Base-by-base conservation (phyloP, 2,113 vertebrate species). In the Tupaia tana region DNA sequence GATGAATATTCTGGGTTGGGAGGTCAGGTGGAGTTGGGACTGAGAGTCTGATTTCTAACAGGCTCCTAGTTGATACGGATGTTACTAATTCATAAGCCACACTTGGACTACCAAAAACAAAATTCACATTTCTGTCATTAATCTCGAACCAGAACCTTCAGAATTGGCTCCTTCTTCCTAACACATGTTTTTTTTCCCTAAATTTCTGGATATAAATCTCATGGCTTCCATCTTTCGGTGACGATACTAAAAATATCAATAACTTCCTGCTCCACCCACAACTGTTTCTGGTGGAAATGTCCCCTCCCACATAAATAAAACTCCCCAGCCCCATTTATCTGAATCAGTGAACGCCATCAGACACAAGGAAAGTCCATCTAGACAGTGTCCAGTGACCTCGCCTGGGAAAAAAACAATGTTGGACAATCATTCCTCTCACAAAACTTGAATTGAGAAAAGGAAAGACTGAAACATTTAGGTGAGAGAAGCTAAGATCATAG, bases 261-360 rank as follows among this genome's bases (percentile, higher is more conserved):
- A 59, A 70, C 58, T 84, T 86, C 64, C 69, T 63, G 71, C 20
- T 10, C 67, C 9, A 27, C 43, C 27, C n/a, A 85, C n/a, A 89
- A 88, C 43, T 95, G 52, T 52, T 93, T 87, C 91, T 67, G 31
- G 15, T 87, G 18, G 71, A 89, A 94, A 94, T 27, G 15, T 96
- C 59, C 83, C 19, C 64, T 93, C 29, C 71, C 69, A 74, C 6
- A 61, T 78, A 79, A 67, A 90, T 73, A 63, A 89, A 85, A 91
- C 70, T 91, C 27, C 13, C 61, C 70, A 89, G 22, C 10, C 52
- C 31, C 16, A 69, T 18, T 20, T 87, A 14, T 88, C 61, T 77
- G 73, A 20, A 61, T 66, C 24, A 43, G 24, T 81, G n/a, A 66
- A 93, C 75, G 34, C 29, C 31, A 67, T 69, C 79, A 88, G 61